Conservation (phyloP, 2,113 vertebrate genomes). For the Ophthalmolycus amberensis region DNA sequence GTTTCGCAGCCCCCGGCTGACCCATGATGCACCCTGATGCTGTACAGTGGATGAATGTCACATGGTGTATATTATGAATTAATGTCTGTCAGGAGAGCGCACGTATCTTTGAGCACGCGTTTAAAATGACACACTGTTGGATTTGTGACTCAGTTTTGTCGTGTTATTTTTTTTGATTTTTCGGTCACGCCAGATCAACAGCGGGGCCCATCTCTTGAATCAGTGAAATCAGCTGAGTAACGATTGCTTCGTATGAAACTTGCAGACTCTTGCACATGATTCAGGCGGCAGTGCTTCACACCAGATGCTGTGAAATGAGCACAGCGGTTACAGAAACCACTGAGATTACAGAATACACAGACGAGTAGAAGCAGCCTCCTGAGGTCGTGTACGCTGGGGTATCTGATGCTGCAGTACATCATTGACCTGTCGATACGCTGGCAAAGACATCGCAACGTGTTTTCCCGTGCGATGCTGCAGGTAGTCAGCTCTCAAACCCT, state of each 20-base stretch:
- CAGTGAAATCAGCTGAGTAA: conserved; percentile 47
- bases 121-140: neutral
- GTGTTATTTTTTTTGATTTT: neutral
- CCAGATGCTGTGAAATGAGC: conserved; percentile 37
- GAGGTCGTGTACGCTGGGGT: neutral
- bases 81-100: neutral
- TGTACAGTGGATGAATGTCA: neutral
- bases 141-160: neutral
- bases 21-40: neutral
- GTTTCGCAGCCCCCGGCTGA: conserved; percentile 28
- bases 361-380: neutral
- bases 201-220: neutral
- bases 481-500: neutral
- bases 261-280: conserved; percentile 29
- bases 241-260: conserved; percentile 19
- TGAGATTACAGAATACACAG: conserved; percentile 8
- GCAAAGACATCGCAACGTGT: neutral
- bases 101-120: neutral
- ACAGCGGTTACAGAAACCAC: conserved; percentile 61
- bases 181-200: neutral
- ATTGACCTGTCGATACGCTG: neutral
- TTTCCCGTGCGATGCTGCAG: neutral
- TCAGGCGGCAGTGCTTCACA: conserved; percentile 1
- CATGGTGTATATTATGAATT: neutral
- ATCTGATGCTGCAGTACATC: neutral